A percentile compares a stretch with the other conserved stretches of the same genome.
phyloP scores from a whole-genome alignment of 2,888 invertebrate species.

The Myopa tessellatipennis region DNA sequence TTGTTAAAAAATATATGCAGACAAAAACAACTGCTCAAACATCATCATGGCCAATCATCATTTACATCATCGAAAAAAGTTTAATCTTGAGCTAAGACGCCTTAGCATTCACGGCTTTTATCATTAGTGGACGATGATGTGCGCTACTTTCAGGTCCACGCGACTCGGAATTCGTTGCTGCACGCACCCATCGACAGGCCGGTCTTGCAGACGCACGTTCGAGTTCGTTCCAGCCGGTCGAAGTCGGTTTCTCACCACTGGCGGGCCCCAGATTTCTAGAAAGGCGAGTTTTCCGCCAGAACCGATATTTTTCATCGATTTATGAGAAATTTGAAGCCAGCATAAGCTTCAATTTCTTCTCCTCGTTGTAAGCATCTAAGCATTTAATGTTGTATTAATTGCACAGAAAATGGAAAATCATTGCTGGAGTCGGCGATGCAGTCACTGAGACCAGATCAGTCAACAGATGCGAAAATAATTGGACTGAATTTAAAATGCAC shows the following conservation, averaged over 20 bases:
- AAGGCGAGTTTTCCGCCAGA: background rate
- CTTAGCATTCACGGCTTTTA: background rate
- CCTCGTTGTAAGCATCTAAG: background rate
- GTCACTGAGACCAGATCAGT: background rate
- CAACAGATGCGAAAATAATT: background rate
- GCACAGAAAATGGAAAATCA: conserved; percentile 26
- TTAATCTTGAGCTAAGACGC: no score
- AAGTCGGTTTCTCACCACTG: background rate
- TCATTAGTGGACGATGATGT: background rate
- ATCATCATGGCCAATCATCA: no score
- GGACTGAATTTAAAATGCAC: background rate
- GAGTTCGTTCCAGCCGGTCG: background rate
- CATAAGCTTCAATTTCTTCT: background rate
- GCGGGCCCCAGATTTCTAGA: no score
- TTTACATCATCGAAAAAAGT: no score
- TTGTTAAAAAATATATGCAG: no score
- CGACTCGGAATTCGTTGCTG: background rate
- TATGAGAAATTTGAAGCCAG: conserved; percentile 18
- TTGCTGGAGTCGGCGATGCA: background rate
- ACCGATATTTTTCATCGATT: conserved; percentile 23
- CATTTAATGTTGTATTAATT: background rate
- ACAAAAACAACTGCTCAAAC: no score
- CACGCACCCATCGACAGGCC: background rate
- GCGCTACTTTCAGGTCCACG: background rate
- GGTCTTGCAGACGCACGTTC: background rate